A percentile compares a stretch with the other conserved stretches of the same genome.
Conservation (phyloP, 1,140 invertebrate species). For the Hycleus phaleratus region DNA sequence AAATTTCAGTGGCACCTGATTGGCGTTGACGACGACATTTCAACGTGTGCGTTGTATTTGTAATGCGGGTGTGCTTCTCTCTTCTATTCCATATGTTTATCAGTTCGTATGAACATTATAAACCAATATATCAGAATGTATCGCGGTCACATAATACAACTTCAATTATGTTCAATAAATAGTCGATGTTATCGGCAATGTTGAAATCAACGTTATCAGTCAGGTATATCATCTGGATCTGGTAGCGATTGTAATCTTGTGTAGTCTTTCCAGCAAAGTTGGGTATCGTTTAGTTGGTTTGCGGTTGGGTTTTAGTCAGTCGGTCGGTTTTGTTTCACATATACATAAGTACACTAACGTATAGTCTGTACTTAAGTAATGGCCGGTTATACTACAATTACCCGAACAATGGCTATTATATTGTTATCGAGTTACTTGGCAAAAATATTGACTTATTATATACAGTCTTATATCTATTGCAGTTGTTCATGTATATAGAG, state of each 20-base stretch:
- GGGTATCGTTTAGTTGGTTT: constrained; percentile 24
- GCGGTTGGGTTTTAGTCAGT: constrained; percentile 12
- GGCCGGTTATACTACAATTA: constrained; percentile 39
- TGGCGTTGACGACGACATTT: too few species aligned
- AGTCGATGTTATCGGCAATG: constrained; percentile 32
- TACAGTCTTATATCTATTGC: constrained; percentile 25
- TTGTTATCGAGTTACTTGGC: constrained; percentile 38
- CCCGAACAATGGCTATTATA: constrained; percentile 41
- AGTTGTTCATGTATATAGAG: not conserved
- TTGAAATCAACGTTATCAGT: constrained; percentile 29
- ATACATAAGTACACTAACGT: too few species aligned
- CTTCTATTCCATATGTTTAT: too few species aligned
- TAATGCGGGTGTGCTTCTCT: too few species aligned
- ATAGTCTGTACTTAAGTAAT: constrained; percentile 30
- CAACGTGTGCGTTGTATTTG: too few species aligned
- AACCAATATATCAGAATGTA: not conserved
- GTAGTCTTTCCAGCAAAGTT: constrained; percentile 10
- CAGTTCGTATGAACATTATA: not conserved
- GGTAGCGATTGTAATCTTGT: constrained; percentile 19
- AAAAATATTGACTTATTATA: constrained; percentile 42
- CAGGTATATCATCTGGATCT: constrained; percentile 31
- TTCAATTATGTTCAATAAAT: constrained; percentile 39
- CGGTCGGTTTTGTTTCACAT: constrained; percentile 2
- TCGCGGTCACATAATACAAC: constrained; percentile 9
- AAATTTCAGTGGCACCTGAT: too few species aligned